These are phyloP conservation scores for Poeciliopsis turneri DNA, from an alignment of 2,797 vertebrate genomes.

Conservation along the genomic window DNA sequence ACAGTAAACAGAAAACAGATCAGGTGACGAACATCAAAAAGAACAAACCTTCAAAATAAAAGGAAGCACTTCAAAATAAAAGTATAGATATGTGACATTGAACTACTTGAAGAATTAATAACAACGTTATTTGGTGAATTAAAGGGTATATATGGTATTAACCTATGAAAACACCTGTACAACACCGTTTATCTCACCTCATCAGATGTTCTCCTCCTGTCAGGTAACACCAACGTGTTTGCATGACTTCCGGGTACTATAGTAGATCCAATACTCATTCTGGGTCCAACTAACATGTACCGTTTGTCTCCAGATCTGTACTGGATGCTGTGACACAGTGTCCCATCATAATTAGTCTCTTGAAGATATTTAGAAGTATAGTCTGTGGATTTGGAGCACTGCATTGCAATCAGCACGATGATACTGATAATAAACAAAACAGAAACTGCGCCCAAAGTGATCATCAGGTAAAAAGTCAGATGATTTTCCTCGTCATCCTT, in stretches of 20 bases:
- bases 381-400: conserved; percentile 56
- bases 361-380: conserved; percentile 53
- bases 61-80: too few relatives aligned
- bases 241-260: not conserved
- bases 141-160: not conserved
- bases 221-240: not conserved
- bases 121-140: not conserved
- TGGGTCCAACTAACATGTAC: not conserved
- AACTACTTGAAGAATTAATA: too few relatives aligned
- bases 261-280: not conserved
- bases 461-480: conserved; percentile 30
- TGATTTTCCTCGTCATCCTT: fast-evolving
- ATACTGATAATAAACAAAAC: conserved; percentile 58
- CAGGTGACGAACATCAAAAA: too few relatives aligned
- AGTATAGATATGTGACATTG: too few relatives aligned
- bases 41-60: too few relatives aligned
- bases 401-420: conserved; percentile 58
- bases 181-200: not conserved
- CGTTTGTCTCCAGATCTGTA: not conserved
- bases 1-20: too few relatives aligned
- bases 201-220: not conserved
- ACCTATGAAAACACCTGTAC: not conserved
- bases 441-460: conserved; percentile 57
- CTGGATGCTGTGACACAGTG: conserved; percentile 17
- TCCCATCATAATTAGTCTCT: conserved; percentile 61